Percentiles rank a stretch among this genome's conserved stretches.
Evolutionary conservation across 2,113 vertebrate genomes (phyloP).

Genomic region (Pygoscelis adeliae): DNA sequence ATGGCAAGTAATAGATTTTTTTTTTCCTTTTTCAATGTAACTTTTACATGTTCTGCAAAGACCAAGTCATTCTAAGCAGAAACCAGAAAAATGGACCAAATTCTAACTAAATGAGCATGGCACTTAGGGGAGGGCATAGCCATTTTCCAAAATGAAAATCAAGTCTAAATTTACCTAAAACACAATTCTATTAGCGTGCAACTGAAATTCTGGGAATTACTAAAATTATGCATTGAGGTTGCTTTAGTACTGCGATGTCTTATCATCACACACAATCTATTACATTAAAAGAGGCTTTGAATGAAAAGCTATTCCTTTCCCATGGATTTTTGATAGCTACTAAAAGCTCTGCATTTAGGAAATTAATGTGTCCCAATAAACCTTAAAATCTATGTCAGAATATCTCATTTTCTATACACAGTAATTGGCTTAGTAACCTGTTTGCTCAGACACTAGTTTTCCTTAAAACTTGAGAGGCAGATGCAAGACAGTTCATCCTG

Average conservation of each 20-base stretch:
- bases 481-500: background rate
- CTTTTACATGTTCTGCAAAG: background rate
- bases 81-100: background rate
- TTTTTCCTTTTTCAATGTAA: background rate
- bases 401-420: background rate
- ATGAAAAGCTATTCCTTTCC: background rate
- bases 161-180: background rate
- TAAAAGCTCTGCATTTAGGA: background rate
- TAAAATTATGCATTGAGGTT: background rate
- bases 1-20: background rate
- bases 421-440: background rate
- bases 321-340: background rate
- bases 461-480: background rate
- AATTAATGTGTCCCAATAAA: background rate
- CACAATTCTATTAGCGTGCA: background rate
- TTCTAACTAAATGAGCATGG: background rate
- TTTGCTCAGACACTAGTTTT: background rate
- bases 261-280: background rate
- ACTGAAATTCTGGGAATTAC: background rate
- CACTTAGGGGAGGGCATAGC: background rate
- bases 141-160: background rate
- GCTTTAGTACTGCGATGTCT: background rate
- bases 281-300: background rate
- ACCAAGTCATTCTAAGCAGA: background rate
- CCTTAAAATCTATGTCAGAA: background rate